Evolutionary conservation across 2,797 vertebrate species (phyloP).

Genomic region (Monodelphis domestica): DNA sequence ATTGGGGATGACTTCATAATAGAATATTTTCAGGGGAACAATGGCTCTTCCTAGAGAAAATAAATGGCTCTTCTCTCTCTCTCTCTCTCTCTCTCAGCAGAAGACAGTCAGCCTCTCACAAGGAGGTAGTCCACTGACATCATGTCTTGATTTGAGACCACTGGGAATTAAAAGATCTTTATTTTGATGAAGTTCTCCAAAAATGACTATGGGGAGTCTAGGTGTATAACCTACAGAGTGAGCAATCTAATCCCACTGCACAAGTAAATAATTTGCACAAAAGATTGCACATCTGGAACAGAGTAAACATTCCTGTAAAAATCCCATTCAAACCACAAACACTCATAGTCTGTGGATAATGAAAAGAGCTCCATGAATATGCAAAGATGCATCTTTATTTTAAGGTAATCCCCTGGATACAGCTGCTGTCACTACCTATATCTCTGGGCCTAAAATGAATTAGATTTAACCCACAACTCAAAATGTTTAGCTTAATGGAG

Average conservation of each 20-base stretch:
- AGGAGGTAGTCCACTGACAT: slow-evolving; percentile 68
- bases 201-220: slow-evolving; percentile 38
- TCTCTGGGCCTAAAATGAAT: not conserved
- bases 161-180: not conserved
- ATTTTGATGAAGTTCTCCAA: slow-evolving; percentile 44
- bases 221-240: slow-evolving; percentile 18
- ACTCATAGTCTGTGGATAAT: slow-evolving; percentile 31
- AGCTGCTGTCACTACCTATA: not conserved
- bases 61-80: slow-evolving; percentile 67
- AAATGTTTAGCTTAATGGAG: not conserved
- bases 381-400: not conserved
- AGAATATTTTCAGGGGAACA: slow-evolving; percentile 69
- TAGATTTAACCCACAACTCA: not conserved
- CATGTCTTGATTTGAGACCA: slow-evolving; percentile 51
- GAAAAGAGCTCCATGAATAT: not conserved
- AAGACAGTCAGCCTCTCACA: slow-evolving; percentile 64
- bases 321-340: slow-evolving; percentile 41
- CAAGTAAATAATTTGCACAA: slow-evolving; percentile 64
- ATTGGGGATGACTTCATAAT: slow-evolving; percentile 73
- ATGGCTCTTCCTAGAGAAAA: slow-evolving; percentile 67
- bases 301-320: slow-evolving; percentile 66
- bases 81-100: slow-evolving; percentile 63
- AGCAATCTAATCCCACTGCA: slow-evolving; percentile 32
- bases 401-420: slow-evolving; percentile 9
- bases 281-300: not conserved